phyloP scores from a whole-genome alignment of 2,888 invertebrate genomes.

The Cotesia congregata region DNA sequence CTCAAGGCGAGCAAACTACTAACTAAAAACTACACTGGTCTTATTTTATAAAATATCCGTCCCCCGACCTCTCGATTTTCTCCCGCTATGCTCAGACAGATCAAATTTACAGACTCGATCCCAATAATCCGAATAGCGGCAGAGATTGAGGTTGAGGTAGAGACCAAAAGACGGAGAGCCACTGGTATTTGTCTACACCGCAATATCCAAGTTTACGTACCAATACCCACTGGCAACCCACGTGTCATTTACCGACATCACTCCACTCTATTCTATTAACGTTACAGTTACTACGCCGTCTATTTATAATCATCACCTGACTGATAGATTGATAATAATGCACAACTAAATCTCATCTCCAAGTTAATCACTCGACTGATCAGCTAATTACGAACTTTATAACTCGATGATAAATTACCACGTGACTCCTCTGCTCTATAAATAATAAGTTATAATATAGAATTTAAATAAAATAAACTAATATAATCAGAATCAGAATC shows the following conservation, averaged over 20 bases:
- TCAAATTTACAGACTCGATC: not conserved
- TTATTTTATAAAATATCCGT: slow-evolving; percentile 26
- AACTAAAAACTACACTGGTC: slow-evolving; percentile 46
- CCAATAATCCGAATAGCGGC: not conserved
- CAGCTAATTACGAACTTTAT: not conserved
- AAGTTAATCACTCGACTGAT: not conserved
- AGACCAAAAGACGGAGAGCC: not conserved
- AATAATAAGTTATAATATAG: not conserved
- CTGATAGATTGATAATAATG: no score
- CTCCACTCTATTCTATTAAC: no score
- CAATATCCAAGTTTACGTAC: not conserved
- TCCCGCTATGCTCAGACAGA: not conserved
- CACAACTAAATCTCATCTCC: no score
- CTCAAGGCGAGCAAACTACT: slow-evolving; percentile 64
- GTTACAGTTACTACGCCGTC: not conserved
- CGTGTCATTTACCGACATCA: not conserved
- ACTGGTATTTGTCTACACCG: not conserved
- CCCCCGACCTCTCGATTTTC: not conserved
- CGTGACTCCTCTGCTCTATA: not conserved
- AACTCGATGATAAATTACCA: not conserved
- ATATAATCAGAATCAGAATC: no score
- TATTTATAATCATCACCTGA: not conserved
- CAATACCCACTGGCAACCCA: not conserved
- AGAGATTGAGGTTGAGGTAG: no score
- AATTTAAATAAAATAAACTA: no score